Evolutionary conservation across 2,113 vertebrate species (phyloP), one percentile per base, ranked within the genome.

Genomic region (Genyomyrus donnyi): DNA sequence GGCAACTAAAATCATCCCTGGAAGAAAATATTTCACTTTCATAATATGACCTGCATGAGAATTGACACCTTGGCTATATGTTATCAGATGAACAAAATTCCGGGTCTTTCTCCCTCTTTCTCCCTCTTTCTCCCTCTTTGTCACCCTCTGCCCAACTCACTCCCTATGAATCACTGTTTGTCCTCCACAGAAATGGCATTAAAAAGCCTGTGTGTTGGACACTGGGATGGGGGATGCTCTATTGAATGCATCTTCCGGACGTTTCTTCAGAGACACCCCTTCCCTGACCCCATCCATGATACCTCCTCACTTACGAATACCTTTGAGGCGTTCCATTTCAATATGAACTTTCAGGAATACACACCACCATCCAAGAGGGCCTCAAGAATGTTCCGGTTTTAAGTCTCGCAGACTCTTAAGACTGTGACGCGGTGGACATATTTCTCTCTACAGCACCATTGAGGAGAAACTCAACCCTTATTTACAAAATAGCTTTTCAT

Each of bases 1-100:
- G 87, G 90, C 91, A 88, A 91, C 89, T 90, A 84, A 86, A 90
- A 90, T 92, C 92, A 91, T 92, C 90, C 91, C 88, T 89, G 56
- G 77, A 90, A 91, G 92, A 85, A 80, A 89, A 90, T 50, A 90
- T 90, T 91, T 92, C 91, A 91, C 87, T 87, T 90, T 91, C 89
- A 88, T 88, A 86, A 56, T 48, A 88, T 84, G 56, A 84, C 89
- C 85, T 52, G 89, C 88, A 91, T 88, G 83, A 85, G 42, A 46
- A 89, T 49, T 88, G 85, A 89, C 90, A 91, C 85, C 89, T 90
- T 48, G 52, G 77, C 50, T 89, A 88, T 88, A 80, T 83, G 48
- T 52, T 83, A 88, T 90, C 90, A 89, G 88, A 90, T 89, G 58
- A 10, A 21, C 52, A 58, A 6, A 53, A 58, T 31, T 88, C 87